Evolutionary conservation across 2,888 invertebrate genomes (phyloP).

Genomic region (Hydriomena furcata): DNA sequence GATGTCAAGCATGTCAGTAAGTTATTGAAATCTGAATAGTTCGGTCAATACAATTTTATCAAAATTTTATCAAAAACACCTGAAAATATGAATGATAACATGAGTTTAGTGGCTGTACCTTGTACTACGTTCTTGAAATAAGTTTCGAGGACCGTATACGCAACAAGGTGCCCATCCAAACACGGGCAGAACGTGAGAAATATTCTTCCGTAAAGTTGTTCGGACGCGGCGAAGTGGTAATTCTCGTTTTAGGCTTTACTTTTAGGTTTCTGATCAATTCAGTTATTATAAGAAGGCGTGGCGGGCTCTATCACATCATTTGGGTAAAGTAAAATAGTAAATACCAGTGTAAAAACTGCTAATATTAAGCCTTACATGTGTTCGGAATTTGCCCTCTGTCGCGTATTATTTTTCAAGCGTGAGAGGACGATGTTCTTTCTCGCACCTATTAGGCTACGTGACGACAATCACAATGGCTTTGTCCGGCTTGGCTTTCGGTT

Average conservation of each 20-base stretch:
- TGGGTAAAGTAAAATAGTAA: background rate
- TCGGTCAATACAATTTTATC: constrained; percentile 45
- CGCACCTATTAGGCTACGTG: constrained; percentile 46
- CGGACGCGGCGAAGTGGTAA: constrained; percentile 61
- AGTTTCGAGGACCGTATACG: constrained; percentile 38
- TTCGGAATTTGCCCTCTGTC: constrained; percentile 36
- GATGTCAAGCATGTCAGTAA: no score
- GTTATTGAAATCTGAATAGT: background rate
- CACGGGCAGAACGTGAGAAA: constrained; percentile 36
- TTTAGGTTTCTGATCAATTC: background rate
- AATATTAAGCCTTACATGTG: constrained; percentile 26
- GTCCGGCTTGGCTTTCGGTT: constrained; percentile 30
- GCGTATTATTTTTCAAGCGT: constrained; percentile 26
- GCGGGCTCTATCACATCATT: background rate
- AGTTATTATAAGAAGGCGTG: background rate
- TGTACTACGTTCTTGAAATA: constrained; percentile 48
- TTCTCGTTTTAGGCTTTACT: constrained; percentile 7
- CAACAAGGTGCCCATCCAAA: constrained; percentile 35
- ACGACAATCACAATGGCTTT: constrained; percentile 55
- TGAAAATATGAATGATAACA: constrained; percentile 73
- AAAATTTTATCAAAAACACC: constrained; percentile 67
- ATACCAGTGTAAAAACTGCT: constrained; percentile 21
- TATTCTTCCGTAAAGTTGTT: constrained; percentile 40
- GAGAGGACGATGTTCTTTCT: constrained; percentile 42
- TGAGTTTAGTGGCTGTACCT: constrained; percentile 51